These are phyloP conservation scores for Zaprionus davidi DNA, from an alignment of 1,140 invertebrate species.

Conservation along the genomic window DNA sequence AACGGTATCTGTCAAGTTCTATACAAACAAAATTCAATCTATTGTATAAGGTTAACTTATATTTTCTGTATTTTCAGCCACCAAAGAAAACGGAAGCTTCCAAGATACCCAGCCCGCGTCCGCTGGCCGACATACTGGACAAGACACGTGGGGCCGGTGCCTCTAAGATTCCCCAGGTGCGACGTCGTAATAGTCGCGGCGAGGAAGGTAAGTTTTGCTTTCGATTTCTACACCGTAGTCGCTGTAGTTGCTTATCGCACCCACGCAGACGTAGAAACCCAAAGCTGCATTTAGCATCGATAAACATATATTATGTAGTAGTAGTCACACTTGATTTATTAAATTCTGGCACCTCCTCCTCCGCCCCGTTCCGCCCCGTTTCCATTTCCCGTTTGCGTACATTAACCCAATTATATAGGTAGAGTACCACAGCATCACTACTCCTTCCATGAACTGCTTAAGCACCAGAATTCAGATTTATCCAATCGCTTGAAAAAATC, in stretches of 20 bases:
- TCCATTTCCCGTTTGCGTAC: neutral
- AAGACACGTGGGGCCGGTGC: slow-evolving; percentile 61
- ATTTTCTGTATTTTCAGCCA: slow-evolving; percentile 40
- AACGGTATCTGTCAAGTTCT: slow-evolving; percentile 47
- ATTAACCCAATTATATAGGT: slow-evolving; percentile 54
- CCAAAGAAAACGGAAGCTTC: slow-evolving; percentile 73
- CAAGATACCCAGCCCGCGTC: slow-evolving; percentile 80
- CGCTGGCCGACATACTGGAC: slow-evolving; percentile 77
- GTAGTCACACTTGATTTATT: slow-evolving; percentile 67
- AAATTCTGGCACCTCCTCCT: slow-evolving; percentile 59
- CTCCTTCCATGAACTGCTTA: slow-evolving; percentile 81
- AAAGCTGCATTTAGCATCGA: slow-evolving; percentile 53
- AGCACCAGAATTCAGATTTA: slow-evolving; percentile 83
- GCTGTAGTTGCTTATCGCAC: slow-evolving; percentile 54
- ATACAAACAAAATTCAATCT: neutral
- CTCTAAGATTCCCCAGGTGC: slow-evolving; percentile 68
- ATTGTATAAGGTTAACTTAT: neutral
- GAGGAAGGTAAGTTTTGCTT: slow-evolving; percentile 70
- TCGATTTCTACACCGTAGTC: slow-evolving; percentile 36
- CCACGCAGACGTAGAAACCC: slow-evolving; percentile 67
- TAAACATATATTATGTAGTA: slow-evolving; percentile 48
- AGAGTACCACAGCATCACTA: slow-evolving; percentile 78
- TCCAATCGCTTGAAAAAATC: slow-evolving; percentile 77
- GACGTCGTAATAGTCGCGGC: slow-evolving; percentile 72
- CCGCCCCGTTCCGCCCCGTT: slow-evolving; percentile 14